These are phyloP conservation scores for Dasyurus viverrinus DNA, from an alignment of 2,113 vertebrate species.

Conservation along the genomic window DNA sequence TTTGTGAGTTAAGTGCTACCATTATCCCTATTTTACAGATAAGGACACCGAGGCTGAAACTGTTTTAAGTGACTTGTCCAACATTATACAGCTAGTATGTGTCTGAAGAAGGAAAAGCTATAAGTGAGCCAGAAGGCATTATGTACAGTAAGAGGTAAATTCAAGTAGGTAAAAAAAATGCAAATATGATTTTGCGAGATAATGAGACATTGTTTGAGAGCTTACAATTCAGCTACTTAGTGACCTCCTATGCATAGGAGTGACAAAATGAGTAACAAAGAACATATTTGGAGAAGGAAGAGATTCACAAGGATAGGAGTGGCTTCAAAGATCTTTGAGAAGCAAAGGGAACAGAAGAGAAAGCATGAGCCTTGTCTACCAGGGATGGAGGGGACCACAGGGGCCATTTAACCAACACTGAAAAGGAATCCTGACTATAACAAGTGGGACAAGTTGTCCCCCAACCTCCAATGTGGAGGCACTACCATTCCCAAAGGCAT, in stretches of 20 bases:
- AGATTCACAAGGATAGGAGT: not conserved
- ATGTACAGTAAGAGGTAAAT: not conserved
- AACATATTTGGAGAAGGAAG: not conserved
- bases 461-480: not conserved
- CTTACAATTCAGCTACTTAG: not conserved
- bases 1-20: not conserved
- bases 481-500: not conserved
- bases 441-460: not conserved
- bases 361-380: not conserved
- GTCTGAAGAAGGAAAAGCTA: not conserved
- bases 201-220: not conserved
- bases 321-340: not conserved
- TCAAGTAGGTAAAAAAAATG: not conserved
- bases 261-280: not conserved
- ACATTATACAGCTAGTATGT: not conserved
- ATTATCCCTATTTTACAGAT: not conserved
- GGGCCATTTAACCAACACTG: not conserved
- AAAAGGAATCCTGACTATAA: not conserved
- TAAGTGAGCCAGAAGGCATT: not conserved
- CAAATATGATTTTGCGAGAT: not conserved
- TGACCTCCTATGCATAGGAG: not conserved
- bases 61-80: not conserved
- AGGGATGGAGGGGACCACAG: not conserved
- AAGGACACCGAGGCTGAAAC: not conserved
- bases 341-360: not conserved